These are phyloP conservation scores for Drosophila eugracilis DNA, from an alignment of 1,140 invertebrate species.

Conservation along the genomic window DNA sequence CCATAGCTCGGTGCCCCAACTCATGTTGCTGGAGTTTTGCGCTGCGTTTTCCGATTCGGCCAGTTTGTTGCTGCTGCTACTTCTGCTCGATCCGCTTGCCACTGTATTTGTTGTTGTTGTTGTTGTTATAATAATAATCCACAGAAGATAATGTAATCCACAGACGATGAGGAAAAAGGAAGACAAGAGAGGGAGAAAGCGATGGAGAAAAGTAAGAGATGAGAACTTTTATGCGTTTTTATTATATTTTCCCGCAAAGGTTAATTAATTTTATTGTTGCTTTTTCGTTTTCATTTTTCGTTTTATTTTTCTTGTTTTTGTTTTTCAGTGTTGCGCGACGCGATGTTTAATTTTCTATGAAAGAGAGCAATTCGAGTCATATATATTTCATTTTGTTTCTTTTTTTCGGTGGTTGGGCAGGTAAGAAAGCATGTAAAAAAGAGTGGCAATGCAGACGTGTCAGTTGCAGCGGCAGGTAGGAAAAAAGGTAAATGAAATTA, in stretches of 20 bases:
- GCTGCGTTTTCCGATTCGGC: conserved; percentile 69
- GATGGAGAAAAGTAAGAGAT: conserved; percentile 39
- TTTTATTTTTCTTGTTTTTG: conserved; percentile 3
- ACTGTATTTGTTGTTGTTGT: conserved; percentile 56
- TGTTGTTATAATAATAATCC: conserved; percentile 50
- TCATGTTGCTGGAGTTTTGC: conserved; percentile 85
- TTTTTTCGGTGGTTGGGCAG: conserved; percentile 52
- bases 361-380: conserved; percentile 56
- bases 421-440: conserved; percentile 52
- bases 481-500: conserved; percentile 3
- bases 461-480: conserved; percentile 29
- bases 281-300: conserved; percentile 42
- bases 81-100: conserved; percentile 68
- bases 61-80: conserved; percentile 59
- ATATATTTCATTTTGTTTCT: conserved; percentile 11
- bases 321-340: conserved; percentile 39
- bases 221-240: conserved; percentile 44
- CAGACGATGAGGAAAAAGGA: neutral
- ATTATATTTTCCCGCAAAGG: conserved; percentile 57
- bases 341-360: conserved; percentile 57
- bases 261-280: conserved; percentile 72
- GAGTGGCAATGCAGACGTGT: conserved; percentile 46
- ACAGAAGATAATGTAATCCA: conserved; percentile 52
- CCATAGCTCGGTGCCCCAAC: conserved; percentile 88
- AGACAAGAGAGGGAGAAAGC: neutral